These are phyloP conservation scores for Plectrocnemia conspersa DNA, from an alignment of 1,140 invertebrate genomes.

Conservation along the genomic window DNA sequence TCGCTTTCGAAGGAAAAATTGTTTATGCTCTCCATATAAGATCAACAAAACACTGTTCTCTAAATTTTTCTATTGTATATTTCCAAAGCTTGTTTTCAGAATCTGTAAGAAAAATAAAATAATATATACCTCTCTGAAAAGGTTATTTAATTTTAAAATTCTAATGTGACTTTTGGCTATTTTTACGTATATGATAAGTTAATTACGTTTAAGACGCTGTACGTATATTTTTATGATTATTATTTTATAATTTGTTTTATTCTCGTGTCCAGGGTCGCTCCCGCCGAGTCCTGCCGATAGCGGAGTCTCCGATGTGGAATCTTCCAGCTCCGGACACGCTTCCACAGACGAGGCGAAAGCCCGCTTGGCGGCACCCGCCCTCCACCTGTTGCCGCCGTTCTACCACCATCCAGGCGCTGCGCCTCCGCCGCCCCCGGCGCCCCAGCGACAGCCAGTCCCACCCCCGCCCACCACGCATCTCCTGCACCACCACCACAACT, in stretches of 20 bases:
- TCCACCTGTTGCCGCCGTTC: conserved; percentile 29
- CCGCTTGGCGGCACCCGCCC: conserved; percentile 62
- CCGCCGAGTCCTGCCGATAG: conserved; percentile 96
- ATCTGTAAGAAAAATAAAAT: no score
- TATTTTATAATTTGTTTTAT: conserved; percentile 23
- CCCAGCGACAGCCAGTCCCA: conserved; percentile 13
- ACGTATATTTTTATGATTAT: background rate
- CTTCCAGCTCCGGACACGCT: conserved; percentile 83
- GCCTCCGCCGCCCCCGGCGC: conserved; percentile 39
- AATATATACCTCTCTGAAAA: no score
- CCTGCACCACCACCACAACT: conserved; percentile 49
- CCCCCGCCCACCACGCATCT: conserved; percentile 41
- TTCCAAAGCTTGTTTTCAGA: no score
- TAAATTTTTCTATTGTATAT: no score
- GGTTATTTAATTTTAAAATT: no score
- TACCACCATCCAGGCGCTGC: conserved; percentile 36
- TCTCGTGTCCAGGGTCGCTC: conserved; percentile 73
- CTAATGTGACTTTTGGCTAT: no score
- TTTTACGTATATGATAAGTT: background rate
- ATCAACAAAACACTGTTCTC: no score
- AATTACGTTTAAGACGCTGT: background rate
- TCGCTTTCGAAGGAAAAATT: no score
- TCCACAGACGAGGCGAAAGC: conserved; percentile 73
- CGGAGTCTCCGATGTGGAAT: conserved; percentile 94
- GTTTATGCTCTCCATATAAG: no score